Evolutionary conservation across 2,888 invertebrate genomes (phyloP).

Genomic region (Lathronympha strigana): DNA sequence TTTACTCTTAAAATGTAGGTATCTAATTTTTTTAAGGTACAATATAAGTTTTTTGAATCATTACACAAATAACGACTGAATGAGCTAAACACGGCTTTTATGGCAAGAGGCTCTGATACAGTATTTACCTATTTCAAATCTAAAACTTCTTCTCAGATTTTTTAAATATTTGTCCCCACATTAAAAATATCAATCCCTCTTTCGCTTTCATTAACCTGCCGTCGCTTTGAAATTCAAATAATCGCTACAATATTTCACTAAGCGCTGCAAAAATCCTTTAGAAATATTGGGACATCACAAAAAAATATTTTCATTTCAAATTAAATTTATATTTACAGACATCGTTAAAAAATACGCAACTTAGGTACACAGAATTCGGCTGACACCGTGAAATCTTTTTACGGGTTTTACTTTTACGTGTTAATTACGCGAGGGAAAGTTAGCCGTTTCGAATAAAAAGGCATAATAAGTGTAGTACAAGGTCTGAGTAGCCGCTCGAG

Average conservation of each 20-base stretch:
- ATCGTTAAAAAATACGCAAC: slow-evolving; percentile 28
- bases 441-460: slow-evolving; percentile 12
- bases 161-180: slow-evolving; percentile 4
- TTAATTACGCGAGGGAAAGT: slow-evolving; percentile 26
- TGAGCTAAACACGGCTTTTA: no score
- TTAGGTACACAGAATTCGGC: slow-evolving; percentile 15
- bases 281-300: slow-evolving; percentile 7
- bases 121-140: background rate
- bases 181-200: slow-evolving; percentile 17
- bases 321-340: slow-evolving; percentile 13
- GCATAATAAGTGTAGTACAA: slow-evolving; percentile 32
- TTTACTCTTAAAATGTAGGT: no score
- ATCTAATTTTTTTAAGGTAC: no score
- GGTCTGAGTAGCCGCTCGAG: no score
- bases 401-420: slow-evolving; percentile 24
- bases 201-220: slow-evolving; percentile 19
- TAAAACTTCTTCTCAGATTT: background rate
- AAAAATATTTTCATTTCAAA: slow-evolving; percentile 28
- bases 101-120: no score
- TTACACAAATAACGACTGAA: no score
- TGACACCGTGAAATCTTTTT: slow-evolving; percentile 25
- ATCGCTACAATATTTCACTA: slow-evolving; percentile 17
- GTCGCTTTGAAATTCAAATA: slow-evolving; percentile 12
- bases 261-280: slow-evolving; percentile 15
- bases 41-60: no score